phyloP scores from a whole-genome alignment of 2,797 vertebrate genomes.

The Hippopotamyrus pictus region DNA sequence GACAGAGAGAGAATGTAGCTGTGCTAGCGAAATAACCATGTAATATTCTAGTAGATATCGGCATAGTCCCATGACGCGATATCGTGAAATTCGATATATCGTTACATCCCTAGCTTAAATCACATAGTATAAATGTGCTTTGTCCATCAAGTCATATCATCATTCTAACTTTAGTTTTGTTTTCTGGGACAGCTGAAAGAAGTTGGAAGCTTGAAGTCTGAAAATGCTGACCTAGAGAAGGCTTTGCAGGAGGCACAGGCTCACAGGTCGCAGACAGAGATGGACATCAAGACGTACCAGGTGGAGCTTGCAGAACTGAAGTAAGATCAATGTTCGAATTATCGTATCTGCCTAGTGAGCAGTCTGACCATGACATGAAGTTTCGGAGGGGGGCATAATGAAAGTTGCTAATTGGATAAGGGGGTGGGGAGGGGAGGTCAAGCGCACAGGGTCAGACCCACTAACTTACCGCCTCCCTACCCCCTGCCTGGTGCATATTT shows the following conservation, averaged over 20 bases:
- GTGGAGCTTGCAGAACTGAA: conserved; percentile 53
- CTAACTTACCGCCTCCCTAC: background rate
- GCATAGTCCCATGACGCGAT: background rate
- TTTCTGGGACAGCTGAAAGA: conserved; percentile 49
- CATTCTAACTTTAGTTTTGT: background rate
- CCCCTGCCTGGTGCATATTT: background rate
- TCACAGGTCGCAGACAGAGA: conserved; percentile 48
- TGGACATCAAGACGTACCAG: conserved; percentile 48
- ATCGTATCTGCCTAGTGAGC: background rate
- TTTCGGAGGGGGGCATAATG: background rate
- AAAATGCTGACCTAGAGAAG: conserved; percentile 54
- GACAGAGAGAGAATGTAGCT: background rate
- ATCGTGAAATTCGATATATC: background rate
- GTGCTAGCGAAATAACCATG: background rate
- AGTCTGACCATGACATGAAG: background rate
- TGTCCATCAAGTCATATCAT: background rate
- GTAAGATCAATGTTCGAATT: conserved; percentile 41
- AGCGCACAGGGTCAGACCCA: background rate
- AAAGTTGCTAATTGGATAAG: background rate
- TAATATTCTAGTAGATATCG: background rate
- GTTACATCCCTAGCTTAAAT: background rate
- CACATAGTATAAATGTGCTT: background rate
- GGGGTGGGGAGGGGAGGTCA: background rate
- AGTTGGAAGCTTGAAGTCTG: conserved; percentile 42
- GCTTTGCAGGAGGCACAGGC: conserved; percentile 47